A percentile compares a stretch with the other conserved stretches of the same genome.
These are phyloP conservation scores for Micromesistius poutassou DNA, from an alignment of 2,797 vertebrate genomes.

Conservation along the genomic window DNA sequence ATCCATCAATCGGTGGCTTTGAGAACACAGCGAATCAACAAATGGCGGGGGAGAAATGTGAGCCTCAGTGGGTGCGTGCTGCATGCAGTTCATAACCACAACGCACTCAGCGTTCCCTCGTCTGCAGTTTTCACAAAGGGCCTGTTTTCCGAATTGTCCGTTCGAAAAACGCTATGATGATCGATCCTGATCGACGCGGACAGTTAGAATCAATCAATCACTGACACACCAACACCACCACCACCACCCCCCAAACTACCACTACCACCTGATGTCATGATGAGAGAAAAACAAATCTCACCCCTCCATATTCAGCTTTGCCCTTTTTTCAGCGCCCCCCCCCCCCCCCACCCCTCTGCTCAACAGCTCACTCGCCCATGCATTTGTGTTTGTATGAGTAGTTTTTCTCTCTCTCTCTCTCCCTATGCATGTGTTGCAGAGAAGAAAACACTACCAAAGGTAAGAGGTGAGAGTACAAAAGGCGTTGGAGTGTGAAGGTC, in stretches of 20 bases:
- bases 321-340: not conserved
- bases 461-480: not conserved
- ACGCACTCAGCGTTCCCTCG: not conserved
- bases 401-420: too few relatives aligned
- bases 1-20: not conserved
- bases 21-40: not conserved
- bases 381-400: not conserved
- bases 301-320: not conserved
- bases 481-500: slow-evolving; percentile 12
- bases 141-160: not conserved
- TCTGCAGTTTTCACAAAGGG: not conserved
- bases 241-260: not conserved
- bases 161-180: not conserved
- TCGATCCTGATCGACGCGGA: not conserved
- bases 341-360: not conserved
- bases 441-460: not conserved
- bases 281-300: too few relatives aligned
- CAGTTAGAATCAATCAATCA: not conserved
- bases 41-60: not conserved
- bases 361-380: not conserved
- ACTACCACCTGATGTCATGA: too few relatives aligned
- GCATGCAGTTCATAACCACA: not conserved
- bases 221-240: not conserved
- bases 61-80: not conserved
- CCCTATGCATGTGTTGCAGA: not conserved